Percentiles rank a stretch among this genome's conserved stretches.
Evolutionary conservation across 1,140 invertebrate genomes (phyloP).

Genomic region (Oncopeltus fasciatus): DNA sequence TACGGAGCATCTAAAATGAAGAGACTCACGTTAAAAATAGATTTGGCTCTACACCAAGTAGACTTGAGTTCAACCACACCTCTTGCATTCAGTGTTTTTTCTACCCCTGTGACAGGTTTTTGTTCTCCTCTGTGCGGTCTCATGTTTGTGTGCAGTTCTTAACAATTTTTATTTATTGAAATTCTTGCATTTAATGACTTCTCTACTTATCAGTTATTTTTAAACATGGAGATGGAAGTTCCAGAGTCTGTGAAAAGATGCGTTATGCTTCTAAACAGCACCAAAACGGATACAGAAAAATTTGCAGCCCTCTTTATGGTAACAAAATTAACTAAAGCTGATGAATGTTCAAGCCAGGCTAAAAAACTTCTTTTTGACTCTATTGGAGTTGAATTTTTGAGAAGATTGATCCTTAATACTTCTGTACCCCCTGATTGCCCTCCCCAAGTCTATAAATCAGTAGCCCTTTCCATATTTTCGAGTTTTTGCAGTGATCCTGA

Average conservation of each 20-base stretch:
- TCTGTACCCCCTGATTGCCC: slow-evolving; percentile 63
- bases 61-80: background rate
- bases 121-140: no score
- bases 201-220: no score
- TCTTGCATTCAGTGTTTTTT: background rate
- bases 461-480: slow-evolving; percentile 69
- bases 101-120: background rate
- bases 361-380: slow-evolving; percentile 74
- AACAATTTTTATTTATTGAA: background rate
- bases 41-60: background rate
- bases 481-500: slow-evolving; percentile 66
- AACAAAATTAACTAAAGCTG: slow-evolving; percentile 68
- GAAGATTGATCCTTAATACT: slow-evolving; percentile 52
- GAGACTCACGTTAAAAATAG: background rate
- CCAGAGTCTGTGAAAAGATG: slow-evolving; percentile 71
- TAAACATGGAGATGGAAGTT: slow-evolving; percentile 37
- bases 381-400: slow-evolving; percentile 71
- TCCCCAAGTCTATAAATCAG: slow-evolving; percentile 72
- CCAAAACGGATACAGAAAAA: slow-evolving; percentile 74
- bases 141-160: background rate
- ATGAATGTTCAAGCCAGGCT: slow-evolving; percentile 51
- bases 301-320: slow-evolving; percentile 82
- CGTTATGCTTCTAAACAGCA: slow-evolving; percentile 55
- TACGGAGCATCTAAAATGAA: background rate
- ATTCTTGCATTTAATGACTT: background rate